Evolutionary conservation across 2,113 vertebrate species (phyloP).

Genomic region (Nicator chloris): DNA sequence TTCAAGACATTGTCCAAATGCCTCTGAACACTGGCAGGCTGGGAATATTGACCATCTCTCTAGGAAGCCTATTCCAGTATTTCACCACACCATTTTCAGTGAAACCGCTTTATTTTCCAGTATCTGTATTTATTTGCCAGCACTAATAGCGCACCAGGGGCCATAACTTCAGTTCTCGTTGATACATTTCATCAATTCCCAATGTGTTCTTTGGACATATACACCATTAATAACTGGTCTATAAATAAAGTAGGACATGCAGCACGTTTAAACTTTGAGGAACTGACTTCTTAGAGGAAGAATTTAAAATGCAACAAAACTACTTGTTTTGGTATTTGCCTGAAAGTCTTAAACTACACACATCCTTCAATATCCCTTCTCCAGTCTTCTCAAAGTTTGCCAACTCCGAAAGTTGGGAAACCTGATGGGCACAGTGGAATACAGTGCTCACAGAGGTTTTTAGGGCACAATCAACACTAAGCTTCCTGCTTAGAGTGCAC

Average conservation of each 20-base stretch:
- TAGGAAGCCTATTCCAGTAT: background rate
- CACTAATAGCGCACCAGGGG: background rate
- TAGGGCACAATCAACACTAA: background rate
- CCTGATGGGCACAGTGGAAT: background rate
- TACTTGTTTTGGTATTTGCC: background rate
- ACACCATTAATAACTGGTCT: background rate
- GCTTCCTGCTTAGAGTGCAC: background rate
- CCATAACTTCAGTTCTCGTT: background rate
- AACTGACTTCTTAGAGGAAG: background rate
- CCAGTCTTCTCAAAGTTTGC: background rate
- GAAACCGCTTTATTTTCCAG: background rate
- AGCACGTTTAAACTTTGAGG: background rate
- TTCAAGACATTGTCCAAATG: background rate
- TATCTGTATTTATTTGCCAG: background rate
- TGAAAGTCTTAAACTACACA: background rate
- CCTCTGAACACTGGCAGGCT: background rate
- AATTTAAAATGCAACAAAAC: background rate
- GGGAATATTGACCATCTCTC: accelerated
- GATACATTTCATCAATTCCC: background rate
- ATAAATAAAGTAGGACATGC: background rate
- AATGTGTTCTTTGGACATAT: background rate
- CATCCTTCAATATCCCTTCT: background rate
- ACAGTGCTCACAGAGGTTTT: background rate
- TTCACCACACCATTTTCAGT: background rate
- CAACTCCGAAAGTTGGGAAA: background rate